Conservation (phyloP, 2,113 vertebrate species). For the Burhinus oedicnemus region DNA sequence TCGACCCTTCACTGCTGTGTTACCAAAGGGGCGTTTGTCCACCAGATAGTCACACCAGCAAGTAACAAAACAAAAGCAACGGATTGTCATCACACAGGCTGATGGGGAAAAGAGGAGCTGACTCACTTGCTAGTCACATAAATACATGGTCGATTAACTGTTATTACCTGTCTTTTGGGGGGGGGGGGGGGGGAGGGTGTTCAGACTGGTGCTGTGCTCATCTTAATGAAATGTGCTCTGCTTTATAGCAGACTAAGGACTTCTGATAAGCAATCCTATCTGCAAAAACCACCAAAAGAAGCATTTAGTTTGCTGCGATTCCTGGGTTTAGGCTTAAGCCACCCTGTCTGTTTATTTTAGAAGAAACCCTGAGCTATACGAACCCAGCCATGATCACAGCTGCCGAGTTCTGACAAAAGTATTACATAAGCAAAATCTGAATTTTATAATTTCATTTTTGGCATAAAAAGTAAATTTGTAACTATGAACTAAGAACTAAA, state of each 20-base stretch:
- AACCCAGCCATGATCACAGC: neutral
- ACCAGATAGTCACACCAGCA: neutral
- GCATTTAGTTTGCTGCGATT: neutral
- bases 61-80: neutral
- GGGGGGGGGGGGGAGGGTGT: neutral
- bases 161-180: neutral
- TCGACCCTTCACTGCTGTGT: accelerated
- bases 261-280: neutral
- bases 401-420: neutral
- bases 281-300: neutral
- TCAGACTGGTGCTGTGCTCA: neutral
- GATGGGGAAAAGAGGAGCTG: neutral
- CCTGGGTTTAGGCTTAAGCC: neutral
- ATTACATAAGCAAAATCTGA: neutral
- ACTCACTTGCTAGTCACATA: neutral
- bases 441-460: neutral
- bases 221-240: neutral
- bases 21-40: neutral
- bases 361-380: neutral
- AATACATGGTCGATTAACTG: neutral
- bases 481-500: neutral
- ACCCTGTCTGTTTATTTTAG: neutral
- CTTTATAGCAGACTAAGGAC: neutral
- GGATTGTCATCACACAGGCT: neutral
- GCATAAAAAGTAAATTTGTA: neutral